A percentile compares a stretch with the other conserved stretches of the same genome.
Evolutionary conservation across 2,113 vertebrate species (phyloP).

Genomic region (Danionella cerebrum): DNA sequence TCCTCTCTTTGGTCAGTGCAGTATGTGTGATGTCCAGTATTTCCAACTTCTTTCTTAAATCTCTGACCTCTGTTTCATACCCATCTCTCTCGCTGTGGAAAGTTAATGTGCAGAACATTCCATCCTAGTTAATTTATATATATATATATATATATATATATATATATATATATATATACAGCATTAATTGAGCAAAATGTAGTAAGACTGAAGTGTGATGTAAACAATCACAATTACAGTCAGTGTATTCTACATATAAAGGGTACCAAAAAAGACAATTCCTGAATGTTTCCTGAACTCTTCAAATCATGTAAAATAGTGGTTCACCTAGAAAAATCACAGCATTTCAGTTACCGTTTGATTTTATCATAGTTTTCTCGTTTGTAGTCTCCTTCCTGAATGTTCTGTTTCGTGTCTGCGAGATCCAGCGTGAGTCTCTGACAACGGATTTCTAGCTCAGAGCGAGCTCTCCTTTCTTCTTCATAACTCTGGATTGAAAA

Average conservation of each 20-base stretch:
- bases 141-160: neutral
- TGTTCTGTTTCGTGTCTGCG: constrained; percentile 85
- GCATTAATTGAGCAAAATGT: too few relatives aligned
- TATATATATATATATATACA: too few relatives aligned
- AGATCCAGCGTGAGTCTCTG: constrained; percentile 84
- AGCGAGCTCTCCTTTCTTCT: constrained; percentile 73
- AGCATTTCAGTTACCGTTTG: constrained; percentile 68
- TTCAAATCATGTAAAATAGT: too few relatives aligned
- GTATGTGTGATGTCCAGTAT: constrained; percentile 72
- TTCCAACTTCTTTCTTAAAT: constrained; percentile 74
- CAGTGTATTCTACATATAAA: too few relatives aligned
- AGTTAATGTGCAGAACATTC: too few relatives aligned
- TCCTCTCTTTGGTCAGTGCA: constrained; percentile 73
- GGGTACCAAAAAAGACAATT: too few relatives aligned
- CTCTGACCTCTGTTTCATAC: constrained; percentile 76
- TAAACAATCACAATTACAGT: too few relatives aligned
- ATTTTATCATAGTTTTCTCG: constrained; percentile 87
- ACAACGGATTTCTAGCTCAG: constrained; percentile 81
- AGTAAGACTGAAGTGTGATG: too few relatives aligned
- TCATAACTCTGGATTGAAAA: constrained; percentile 75
- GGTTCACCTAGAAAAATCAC: neutral
- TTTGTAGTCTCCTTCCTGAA: constrained; percentile 85
- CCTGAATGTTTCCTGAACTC: too few relatives aligned
- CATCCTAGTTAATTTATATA: too few relatives aligned
- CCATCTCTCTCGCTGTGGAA: constrained; percentile 78